Percentiles rank a stretch among this genome's conserved stretches.
phyloP scores from a whole-genome alignment of 2,113 vertebrate species.

The Arizona elegans region DNA sequence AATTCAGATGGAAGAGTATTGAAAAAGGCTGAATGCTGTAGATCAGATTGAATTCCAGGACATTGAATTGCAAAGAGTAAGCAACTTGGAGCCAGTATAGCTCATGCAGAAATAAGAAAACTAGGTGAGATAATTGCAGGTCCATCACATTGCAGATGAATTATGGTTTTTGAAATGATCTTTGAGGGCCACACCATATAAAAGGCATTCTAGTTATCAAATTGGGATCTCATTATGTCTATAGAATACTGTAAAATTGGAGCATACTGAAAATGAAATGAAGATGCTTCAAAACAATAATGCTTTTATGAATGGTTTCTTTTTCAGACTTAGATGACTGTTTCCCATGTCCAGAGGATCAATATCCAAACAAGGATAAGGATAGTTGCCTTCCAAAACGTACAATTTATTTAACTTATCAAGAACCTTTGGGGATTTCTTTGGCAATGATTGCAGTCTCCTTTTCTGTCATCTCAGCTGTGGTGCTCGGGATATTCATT shows the following conservation, averaged over 20 bases:
- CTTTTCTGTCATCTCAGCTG: not conserved
- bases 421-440: not conserved
- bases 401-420: not conserved
- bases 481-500: not conserved
- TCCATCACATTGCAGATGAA: not conserved
- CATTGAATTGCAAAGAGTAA: no score
- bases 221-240: not conserved
- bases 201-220: not conserved
- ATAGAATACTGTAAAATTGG: not conserved
- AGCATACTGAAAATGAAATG: not conserved
- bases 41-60: not conserved
- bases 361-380: not conserved
- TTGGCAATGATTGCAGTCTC: not conserved
- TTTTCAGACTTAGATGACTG: not conserved
- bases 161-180: not conserved
- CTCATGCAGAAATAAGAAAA: fast-evolving
- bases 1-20: not conserved
- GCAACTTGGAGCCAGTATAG: no score
- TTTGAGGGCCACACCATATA: not conserved
- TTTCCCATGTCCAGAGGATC: not conserved
- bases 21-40: not conserved
- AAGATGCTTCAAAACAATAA: not conserved
- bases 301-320: not conserved
- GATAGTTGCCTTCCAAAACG: not conserved
- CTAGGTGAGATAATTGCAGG: fast-evolving